These are phyloP conservation scores for Elmis aenea DNA, from an alignment of 2,888 invertebrate species.

Conservation along the genomic window DNA sequence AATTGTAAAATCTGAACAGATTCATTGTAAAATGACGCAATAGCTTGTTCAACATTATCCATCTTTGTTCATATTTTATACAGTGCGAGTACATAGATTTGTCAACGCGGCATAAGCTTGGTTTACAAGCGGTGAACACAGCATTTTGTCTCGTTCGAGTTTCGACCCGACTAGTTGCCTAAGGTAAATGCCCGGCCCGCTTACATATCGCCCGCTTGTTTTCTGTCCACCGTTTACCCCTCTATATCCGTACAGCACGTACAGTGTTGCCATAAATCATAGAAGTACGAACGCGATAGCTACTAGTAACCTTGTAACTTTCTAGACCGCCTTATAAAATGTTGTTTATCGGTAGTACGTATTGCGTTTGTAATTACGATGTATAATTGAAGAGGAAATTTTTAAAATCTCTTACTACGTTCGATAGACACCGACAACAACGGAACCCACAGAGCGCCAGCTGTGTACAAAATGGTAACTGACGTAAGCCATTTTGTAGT, in stretches of 20 bases:
- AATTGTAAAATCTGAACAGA: no score
- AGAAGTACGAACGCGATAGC: no score
- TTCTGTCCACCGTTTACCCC: constrained; percentile 46
- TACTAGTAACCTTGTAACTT: no score
- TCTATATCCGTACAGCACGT: constrained; percentile 10
- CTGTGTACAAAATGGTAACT: constrained; percentile 50
- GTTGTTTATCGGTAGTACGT: no score
- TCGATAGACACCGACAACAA: no score
- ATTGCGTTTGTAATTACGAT: no score
- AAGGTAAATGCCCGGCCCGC: constrained; percentile 27
- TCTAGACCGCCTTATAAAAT: no score
- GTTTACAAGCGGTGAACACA: constrained; percentile 11
- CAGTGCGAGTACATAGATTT: constrained; percentile 10
- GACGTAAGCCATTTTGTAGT: constrained; percentile 27
- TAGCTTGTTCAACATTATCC: constrained; percentile 1
- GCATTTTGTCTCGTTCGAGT: constrained; percentile 11
- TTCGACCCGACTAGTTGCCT: constrained; percentile 18
- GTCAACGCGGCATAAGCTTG: constrained; percentile 10
- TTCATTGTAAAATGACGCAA: constrained; percentile 3
- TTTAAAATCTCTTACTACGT: no score
- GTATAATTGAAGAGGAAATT: no score
- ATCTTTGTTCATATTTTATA: constrained; percentile 13
- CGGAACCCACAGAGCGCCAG: constrained; percentile 35
- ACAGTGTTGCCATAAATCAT: constrained; percentile 25
- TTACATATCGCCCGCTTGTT: constrained; percentile 45